Conservation (phyloP, 2,888 invertebrate genomes). For the Drosophila rubida region DNA sequence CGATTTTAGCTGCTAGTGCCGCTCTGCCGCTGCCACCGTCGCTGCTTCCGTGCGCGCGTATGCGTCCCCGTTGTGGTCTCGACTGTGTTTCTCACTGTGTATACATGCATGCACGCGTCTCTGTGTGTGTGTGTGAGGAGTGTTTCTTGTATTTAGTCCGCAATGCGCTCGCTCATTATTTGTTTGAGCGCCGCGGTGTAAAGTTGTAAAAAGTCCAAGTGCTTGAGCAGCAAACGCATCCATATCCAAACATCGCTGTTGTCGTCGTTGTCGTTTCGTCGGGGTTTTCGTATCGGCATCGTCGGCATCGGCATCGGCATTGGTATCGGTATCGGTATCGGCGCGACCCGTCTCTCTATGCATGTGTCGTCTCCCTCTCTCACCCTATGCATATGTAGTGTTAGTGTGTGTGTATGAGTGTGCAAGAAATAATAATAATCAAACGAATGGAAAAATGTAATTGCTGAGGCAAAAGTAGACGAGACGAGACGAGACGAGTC, state of each 20-base stretch:
- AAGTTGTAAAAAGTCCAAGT: conserved; percentile 83
- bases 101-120: conserved; percentile 34
- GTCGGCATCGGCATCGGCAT: conserved; percentile 13
- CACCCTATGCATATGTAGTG: conserved; percentile 43
- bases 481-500: conserved; percentile 50
- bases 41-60: conserved; percentile 68
- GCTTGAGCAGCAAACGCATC: conserved; percentile 69
- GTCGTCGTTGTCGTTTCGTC: conserved; percentile 41
- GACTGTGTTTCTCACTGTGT: conserved; percentile 43
- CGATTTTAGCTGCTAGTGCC: conserved; percentile 73
- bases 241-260: conserved; percentile 59
- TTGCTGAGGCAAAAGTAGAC: conserved; percentile 65
- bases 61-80: conserved; percentile 65
- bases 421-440: conserved; percentile 71
- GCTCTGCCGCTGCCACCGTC: conserved; percentile 64
- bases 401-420: conserved; percentile 31
- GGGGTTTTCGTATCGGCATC: conserved; percentile 49
- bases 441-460: conserved; percentile 77
- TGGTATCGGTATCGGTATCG: conserved; percentile 32
- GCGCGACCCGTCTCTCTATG: conserved; percentile 31
- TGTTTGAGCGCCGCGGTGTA: conserved; percentile 84
- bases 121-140: conserved; percentile 66
- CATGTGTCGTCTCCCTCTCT: conserved; percentile 41
- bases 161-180: conserved; percentile 83
- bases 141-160: conserved; percentile 80